phyloP scores from a whole-genome alignment of 1,140 invertebrate genomes.

The Drosophila oshimai region DNA sequence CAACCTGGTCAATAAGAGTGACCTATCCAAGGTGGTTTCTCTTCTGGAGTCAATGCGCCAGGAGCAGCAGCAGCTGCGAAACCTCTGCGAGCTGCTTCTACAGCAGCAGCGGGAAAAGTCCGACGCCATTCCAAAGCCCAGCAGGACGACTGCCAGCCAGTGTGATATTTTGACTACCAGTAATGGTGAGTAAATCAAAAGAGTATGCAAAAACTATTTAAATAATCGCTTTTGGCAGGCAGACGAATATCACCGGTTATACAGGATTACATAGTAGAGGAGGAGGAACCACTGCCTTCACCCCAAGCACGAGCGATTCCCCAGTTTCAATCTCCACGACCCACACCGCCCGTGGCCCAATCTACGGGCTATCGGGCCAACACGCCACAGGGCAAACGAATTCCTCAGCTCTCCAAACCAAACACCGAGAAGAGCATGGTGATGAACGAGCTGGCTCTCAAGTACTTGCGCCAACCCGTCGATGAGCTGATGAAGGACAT shows the following conservation, averaged over 20 bases:
- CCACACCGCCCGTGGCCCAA: constrained; percentile 59
- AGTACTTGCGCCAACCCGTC: constrained; percentile 74
- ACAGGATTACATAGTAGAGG: constrained; percentile 65
- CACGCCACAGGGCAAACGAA: constrained; percentile 33
- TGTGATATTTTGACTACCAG: constrained; percentile 42
- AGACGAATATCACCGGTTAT: constrained; percentile 48
- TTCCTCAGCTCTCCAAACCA: constrained; percentile 32
- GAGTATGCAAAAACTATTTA: not conserved
- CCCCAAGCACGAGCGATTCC: constrained; percentile 5
- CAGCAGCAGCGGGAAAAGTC: constrained; percentile 11
- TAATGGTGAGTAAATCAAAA: constrained; percentile 31
- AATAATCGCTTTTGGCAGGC: not conserved
- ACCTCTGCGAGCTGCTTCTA: constrained; percentile 40
- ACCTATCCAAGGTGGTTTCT: constrained; percentile 29
- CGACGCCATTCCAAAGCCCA: constrained; percentile 1
- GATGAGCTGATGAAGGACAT: constrained; percentile 69
- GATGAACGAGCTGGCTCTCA: constrained; percentile 75
- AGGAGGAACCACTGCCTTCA: constrained; percentile 37
- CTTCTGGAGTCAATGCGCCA: constrained; percentile 47
- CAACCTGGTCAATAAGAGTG: constrained; percentile 43
- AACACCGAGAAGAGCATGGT: constrained; percentile 71
- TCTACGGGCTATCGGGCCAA: constrained; percentile 66
- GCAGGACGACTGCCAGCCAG: constrained; percentile 40
- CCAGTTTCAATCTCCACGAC: constrained; percentile 55
- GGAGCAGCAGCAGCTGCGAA: constrained; percentile 53